Conservation (phyloP, 2,888 invertebrate genomes). For the Octonoba sinensis region DNA sequence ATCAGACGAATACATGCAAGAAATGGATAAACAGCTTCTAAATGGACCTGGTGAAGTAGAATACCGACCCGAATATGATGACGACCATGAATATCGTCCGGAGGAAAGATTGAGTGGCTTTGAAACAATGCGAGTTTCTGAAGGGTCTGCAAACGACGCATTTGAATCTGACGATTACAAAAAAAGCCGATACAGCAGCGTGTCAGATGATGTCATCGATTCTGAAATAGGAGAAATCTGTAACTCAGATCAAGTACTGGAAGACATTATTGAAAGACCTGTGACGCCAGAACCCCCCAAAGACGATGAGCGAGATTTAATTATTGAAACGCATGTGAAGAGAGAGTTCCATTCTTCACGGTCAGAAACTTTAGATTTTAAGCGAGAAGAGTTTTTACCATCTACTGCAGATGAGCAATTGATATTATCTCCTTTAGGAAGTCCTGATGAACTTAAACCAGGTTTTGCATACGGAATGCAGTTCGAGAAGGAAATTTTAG, state of each 20-base stretch:
- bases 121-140: neutral
- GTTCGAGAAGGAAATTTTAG: slow-evolving; percentile 48
- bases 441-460: slow-evolving; percentile 33
- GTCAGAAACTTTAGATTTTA: neutral
- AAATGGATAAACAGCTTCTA: neutral
- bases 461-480: slow-evolving; percentile 58
- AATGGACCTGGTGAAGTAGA: slow-evolving; percentile 63
- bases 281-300: slow-evolving; percentile 57
- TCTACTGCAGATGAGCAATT: slow-evolving; percentile 16
- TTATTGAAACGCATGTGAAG: neutral
- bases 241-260: slow-evolving; percentile 41
- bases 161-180: neutral
- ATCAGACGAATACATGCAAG: neutral
- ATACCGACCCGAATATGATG: slow-evolving; percentile 59
- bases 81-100: slow-evolving; percentile 8
- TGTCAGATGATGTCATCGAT: slow-evolving; percentile 52
- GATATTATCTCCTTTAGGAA: slow-evolving; percentile 24
- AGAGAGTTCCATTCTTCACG: neutral
- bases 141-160: neutral
- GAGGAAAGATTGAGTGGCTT: neutral
- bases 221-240: slow-evolving; percentile 53
- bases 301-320: slow-evolving; percentile 21
- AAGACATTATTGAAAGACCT: slow-evolving; percentile 61
- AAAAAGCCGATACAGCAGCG: slow-evolving; percentile 37
- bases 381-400: neutral